Evolutionary conservation across 1,140 invertebrate genomes (phyloP).

Genomic region (Propsilocerus akamusi): DNA sequence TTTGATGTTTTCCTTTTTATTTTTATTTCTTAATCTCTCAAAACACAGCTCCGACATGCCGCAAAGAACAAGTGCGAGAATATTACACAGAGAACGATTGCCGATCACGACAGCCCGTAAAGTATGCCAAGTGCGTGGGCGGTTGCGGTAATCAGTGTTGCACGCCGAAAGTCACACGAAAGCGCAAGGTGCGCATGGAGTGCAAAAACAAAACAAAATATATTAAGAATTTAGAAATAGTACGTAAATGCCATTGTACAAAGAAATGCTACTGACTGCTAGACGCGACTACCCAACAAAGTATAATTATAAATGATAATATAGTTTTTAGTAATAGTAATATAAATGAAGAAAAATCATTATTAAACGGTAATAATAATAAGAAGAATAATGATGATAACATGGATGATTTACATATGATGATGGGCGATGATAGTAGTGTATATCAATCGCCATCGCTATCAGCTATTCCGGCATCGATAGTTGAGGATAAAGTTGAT

Average conservation of each 20-base stretch:
- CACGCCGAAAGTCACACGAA: constrained; percentile 72
- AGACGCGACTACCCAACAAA: constrained; percentile 26
- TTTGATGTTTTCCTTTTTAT: neutral
- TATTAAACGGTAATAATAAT: constrained; percentile 1
- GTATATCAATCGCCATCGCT: neutral
- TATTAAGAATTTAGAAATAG: constrained; percentile 89
- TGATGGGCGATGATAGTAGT: neutral
- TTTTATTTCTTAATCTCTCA: neutral
- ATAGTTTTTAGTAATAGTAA: constrained; percentile 3
- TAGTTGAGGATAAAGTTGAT: neutral
- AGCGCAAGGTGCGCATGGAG: constrained; percentile 75
- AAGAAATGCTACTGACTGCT: constrained; percentile 58
- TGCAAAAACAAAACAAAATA: constrained; percentile 84
- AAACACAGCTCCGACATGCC: constrained; percentile 49
- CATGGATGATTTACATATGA: neutral
- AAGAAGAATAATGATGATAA: neutral
- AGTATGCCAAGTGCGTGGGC: constrained; percentile 67
- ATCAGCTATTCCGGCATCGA: neutral
- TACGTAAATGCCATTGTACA: constrained; percentile 79
- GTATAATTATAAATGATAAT: constrained; percentile 7
- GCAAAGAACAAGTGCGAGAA: constrained; percentile 76
- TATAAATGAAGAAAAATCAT: neutral
- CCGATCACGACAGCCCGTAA: constrained; percentile 69
- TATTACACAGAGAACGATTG: constrained; percentile 81
- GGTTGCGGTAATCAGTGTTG: constrained; percentile 51